Conservation (phyloP, 1,140 invertebrate genomes). For the Drosophila quadrilineata region DNA sequence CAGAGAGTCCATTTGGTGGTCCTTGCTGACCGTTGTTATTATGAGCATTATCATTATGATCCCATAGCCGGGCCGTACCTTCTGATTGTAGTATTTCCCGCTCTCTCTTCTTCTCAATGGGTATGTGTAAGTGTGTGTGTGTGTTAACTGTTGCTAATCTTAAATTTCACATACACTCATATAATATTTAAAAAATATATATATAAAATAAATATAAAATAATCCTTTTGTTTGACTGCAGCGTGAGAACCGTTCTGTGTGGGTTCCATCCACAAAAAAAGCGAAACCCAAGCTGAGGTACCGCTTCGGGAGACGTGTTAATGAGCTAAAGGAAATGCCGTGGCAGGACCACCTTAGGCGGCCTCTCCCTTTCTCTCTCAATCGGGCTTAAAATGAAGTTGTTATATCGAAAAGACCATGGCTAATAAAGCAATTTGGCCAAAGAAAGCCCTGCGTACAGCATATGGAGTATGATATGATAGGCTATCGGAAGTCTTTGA, state of each 20-base stretch:
- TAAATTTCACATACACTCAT: slow-evolving; percentile 52
- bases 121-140: slow-evolving; percentile 35
- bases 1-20: slow-evolving; percentile 57
- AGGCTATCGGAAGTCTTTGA: slow-evolving; percentile 10
- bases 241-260: slow-evolving; percentile 74
- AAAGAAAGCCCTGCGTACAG: slow-evolving; percentile 28
- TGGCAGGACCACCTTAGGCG: slow-evolving; percentile 46
- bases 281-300: neutral
- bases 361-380: too few relatives aligned
- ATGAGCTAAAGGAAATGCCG: slow-evolving; percentile 71
- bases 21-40: slow-evolving; percentile 67
- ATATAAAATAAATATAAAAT: too few relatives aligned
- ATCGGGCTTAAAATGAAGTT: slow-evolving; percentile 30
- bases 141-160: slow-evolving; percentile 76
- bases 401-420: slow-evolving; percentile 12
- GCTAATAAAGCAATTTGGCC: slow-evolving; percentile 63
- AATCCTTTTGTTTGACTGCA: slow-evolving; percentile 39
- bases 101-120: too few relatives aligned
- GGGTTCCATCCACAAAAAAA: slow-evolving; percentile 20
- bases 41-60: slow-evolving; percentile 73
- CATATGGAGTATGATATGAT: neutral
- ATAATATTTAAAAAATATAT: too few relatives aligned
- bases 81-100: too few relatives aligned
- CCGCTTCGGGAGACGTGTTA: slow-evolving; percentile 46
- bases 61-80: neutral